phyloP scores from a whole-genome alignment of 1,140 invertebrate genomes.

The Pinna nobilis region DNA sequence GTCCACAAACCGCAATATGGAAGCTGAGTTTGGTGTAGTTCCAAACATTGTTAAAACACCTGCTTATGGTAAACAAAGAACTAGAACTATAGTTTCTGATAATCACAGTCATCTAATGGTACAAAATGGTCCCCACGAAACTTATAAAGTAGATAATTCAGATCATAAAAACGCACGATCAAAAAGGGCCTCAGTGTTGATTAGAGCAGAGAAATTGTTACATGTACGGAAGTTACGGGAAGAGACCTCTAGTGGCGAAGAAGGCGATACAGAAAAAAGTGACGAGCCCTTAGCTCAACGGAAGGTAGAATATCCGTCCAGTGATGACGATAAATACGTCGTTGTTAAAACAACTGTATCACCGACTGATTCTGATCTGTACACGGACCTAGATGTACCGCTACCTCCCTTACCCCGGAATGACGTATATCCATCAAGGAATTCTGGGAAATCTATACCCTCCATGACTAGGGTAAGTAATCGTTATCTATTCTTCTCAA shows the following conservation, averaged over 20 bases:
- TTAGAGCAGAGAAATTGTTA: conserved; percentile 34
- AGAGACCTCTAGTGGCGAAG: neutral
- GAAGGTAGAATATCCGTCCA: conserved; percentile 21
- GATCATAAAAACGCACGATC: conserved; percentile 24
- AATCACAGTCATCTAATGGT: neutral
- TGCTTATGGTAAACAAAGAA: neutral
- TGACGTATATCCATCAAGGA: neutral
- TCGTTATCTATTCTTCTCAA: neutral
- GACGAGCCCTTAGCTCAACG: neutral
- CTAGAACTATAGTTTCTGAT: conserved; percentile 1
- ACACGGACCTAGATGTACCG: conserved; percentile 8
- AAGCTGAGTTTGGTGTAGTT: neutral
- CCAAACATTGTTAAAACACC: neutral
- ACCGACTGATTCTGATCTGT: conserved; percentile 1
- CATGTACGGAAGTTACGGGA: conserved; percentile 21
- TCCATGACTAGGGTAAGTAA: conserved; percentile 30
- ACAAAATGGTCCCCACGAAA: neutral
- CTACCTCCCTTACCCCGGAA: conserved; percentile 30
- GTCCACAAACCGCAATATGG: too few relatives aligned
- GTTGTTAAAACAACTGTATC: conserved; percentile 40
- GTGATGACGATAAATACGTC: conserved; percentile 41
- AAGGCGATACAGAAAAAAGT: conserved; percentile 6
- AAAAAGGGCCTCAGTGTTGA: conserved; percentile 37
- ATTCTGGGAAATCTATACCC: conserved; percentile 17
- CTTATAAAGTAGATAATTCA: neutral